Percentiles rank a stretch among this genome's conserved stretches.
Conservation (phyloP, 2,888 invertebrate genomes). For the Creontiades dilutus region DNA sequence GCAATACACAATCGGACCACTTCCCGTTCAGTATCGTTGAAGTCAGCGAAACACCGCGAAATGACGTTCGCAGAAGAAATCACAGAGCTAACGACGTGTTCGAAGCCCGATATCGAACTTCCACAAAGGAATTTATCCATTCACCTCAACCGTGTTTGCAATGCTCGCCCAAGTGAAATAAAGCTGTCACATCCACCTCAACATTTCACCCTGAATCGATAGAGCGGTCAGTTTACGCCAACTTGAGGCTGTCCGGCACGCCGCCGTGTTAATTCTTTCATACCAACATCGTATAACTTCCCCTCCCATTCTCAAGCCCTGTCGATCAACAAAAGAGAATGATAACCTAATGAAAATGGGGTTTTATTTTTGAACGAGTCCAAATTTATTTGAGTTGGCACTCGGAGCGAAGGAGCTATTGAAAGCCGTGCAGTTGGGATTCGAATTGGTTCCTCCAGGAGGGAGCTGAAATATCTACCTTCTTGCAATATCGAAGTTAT, state of each 20-base stretch:
- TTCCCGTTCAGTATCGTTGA: not conserved
- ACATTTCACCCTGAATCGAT: conserved; percentile 22
- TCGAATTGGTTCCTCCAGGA: not conserved
- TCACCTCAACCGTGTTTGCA: conserved; percentile 7
- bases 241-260: not conserved
- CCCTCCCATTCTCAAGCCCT: not conserved
- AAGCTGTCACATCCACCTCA: conserved; percentile 32
- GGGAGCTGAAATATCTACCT: not conserved
- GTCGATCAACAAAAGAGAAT: not conserved
- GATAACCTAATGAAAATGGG: not conserved
- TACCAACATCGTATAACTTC: not conserved
- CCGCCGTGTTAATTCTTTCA: not conserved
- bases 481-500: not conserved
- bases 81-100: not conserved
- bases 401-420: not conserved
- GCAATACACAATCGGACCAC: too few species aligned
- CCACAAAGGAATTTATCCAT: conserved; percentile 20
- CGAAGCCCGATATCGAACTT: not conserved
- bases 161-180: conserved; percentile 18
- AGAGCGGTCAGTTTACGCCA: conserved; percentile 23
- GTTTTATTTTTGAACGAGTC: not conserved
- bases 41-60: not conserved
- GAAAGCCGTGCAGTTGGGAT: not conserved
- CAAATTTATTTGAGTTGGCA: not conserved
- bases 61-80: not conserved